phyloP scores from a whole-genome alignment of 2,113 vertebrate genomes.

The Tapirus terrestris region DNA sequence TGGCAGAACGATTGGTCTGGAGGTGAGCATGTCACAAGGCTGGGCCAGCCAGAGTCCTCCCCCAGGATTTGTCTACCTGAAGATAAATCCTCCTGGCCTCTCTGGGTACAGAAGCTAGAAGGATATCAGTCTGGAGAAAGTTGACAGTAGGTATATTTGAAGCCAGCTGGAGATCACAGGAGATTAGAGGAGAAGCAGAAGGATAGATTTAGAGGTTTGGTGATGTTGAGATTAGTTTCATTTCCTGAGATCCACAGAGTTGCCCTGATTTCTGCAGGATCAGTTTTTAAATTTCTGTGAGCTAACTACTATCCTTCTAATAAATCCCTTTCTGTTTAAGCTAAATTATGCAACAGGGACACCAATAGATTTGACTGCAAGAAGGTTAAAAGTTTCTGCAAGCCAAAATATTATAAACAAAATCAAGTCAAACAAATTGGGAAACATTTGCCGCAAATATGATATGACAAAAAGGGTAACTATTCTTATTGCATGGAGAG shows the following conservation, averaged over 20 bases:
- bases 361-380: neutral
- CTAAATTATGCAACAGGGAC: neutral
- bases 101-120: neutral
- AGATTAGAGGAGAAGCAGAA: neutral
- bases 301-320: neutral
- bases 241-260: neutral
- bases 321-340: neutral
- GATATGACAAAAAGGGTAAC: neutral
- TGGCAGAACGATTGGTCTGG: neutral
- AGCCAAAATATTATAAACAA: slow-evolving; percentile 4
- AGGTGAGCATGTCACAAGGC: neutral
- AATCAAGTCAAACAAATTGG: neutral
- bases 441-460: slow-evolving; percentile 25
- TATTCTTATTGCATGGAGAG: neutral
- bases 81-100: neutral
- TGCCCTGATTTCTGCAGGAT: neutral
- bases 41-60: neutral
- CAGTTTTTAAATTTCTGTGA: neutral
- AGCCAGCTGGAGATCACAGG: neutral
- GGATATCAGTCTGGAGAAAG: neutral
- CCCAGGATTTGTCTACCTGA: neutral
- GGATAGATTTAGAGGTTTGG: neutral
- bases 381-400: neutral
- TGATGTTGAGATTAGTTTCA: neutral
- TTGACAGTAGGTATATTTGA: neutral